Evolutionary conservation across 2,113 vertebrate species (phyloP).

Genomic region (Hyaena hyaena): DNA sequence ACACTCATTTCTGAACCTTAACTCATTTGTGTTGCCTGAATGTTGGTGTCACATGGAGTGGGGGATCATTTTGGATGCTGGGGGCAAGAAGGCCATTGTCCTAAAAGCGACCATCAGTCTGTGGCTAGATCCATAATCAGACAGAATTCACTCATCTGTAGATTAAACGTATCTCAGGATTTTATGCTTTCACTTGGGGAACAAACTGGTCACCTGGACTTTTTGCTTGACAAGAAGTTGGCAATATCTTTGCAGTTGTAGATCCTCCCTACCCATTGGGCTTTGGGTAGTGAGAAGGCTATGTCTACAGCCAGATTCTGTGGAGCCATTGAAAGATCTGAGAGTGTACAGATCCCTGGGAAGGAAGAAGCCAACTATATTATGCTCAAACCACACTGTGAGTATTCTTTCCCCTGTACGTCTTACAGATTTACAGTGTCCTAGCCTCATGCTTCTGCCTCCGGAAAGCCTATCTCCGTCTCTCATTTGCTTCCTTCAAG

Average conservation of each 20-base stretch:
- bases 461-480: background rate
- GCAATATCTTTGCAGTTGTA: background rate
- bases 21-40: background rate
- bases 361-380: background rate
- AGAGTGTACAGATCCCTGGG: too few species aligned
- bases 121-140: background rate
- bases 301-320: background rate
- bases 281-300: background rate
- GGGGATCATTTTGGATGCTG: background rate
- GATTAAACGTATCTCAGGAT: background rate
- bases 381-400: background rate
- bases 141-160: background rate
- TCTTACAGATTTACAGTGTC: background rate
- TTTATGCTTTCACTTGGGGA: background rate
- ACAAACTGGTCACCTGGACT: background rate
- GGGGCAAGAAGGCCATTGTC: background rate
- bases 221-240: background rate
- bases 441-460: background rate
- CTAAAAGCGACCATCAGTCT: background rate
- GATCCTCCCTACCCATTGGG: background rate
- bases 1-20: background rate
- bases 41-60: background rate
- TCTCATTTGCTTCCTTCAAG: background rate
- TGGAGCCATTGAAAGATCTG: background rate
- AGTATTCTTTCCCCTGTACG: rapidly evolving